A percentile compares a stretch with the other conserved stretches of the same genome.
phyloP scores from a whole-genome alignment of 2,888 invertebrate species.

The Dryobota labecula region DNA sequence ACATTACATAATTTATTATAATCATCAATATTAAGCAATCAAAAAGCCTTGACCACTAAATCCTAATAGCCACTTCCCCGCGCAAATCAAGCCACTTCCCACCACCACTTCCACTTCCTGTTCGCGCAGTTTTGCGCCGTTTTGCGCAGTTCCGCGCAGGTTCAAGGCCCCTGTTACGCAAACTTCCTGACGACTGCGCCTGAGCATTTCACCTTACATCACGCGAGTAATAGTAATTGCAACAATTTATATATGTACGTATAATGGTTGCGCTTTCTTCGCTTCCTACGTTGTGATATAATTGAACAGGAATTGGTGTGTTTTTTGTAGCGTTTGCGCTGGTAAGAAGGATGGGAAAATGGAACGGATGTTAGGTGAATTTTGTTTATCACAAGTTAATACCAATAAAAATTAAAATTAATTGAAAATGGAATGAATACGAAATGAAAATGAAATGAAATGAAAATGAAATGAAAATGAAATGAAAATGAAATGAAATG shows the following conservation, averaged over 20 bases:
- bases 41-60: slow-evolving; percentile 52
- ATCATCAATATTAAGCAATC: not conserved
- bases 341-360: not conserved
- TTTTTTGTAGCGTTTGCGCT: slow-evolving; percentile 6
- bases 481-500: too few relatives aligned
- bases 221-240: slow-evolving; percentile 66
- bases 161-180: slow-evolving; percentile 75
- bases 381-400: too few relatives aligned
- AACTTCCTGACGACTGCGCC: slow-evolving; percentile 69
- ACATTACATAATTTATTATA: not conserved
- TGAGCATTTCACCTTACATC: slow-evolving; percentile 73
- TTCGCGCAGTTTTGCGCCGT: slow-evolving; percentile 29
- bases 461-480: too few relatives aligned
- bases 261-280: slow-evolving; percentile 57
- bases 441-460: too few relatives aligned
- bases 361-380: not conserved
- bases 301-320: slow-evolving; percentile 55
- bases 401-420: too few relatives aligned
- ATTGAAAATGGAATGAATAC: too few relatives aligned
- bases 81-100: slow-evolving; percentile 18
- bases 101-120: slow-evolving; percentile 35
- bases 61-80: slow-evolving; percentile 2
- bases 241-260: slow-evolving; percentile 61
- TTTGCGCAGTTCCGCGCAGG: slow-evolving; percentile 63
- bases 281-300: slow-evolving; percentile 64